A percentile compares a stretch with the other conserved stretches of the same genome.
Evolutionary conservation across 2,113 vertebrate species (phyloP).

Genomic region (Nesospiza acunhae): DNA sequence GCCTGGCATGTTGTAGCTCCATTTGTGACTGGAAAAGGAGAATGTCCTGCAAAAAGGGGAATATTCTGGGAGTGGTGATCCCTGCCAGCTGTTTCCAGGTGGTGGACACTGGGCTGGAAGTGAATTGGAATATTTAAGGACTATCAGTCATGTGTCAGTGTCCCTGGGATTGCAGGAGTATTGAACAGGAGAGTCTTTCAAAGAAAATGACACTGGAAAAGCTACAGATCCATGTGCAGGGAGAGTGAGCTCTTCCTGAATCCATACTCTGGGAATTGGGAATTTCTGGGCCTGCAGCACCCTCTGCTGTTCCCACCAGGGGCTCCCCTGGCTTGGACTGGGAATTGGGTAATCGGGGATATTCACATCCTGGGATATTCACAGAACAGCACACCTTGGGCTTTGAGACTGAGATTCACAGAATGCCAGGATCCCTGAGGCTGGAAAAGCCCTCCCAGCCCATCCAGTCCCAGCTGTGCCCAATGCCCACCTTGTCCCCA

Average conservation of each 20-base stretch:
- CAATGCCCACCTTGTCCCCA: rapidly evolving
- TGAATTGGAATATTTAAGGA: not conserved
- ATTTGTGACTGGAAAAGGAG: not conserved
- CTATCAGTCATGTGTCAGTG: rapidly evolving
- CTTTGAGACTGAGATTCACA: not conserved
- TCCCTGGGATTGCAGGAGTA: not conserved
- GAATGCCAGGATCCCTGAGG: rapidly evolving
- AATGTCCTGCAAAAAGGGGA: rapidly evolving
- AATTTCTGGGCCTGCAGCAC: not conserved
- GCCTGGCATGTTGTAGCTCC: not conserved
- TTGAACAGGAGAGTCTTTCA: too few relatives aligned
- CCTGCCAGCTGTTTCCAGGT: not conserved
- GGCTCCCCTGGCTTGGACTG: not conserved
- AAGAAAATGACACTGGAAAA: not conserved
- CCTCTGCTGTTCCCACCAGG: not conserved
- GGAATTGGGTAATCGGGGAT: not conserved
- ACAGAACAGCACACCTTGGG: not conserved
- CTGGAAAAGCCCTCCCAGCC: not conserved
- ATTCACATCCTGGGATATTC: too few relatives aligned
- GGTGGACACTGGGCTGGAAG: not conserved
- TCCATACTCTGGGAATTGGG: rapidly evolving
- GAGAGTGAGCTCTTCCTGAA: rapidly evolving
- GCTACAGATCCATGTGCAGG: rapidly evolving
- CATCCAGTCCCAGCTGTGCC: not conserved
- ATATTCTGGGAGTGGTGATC: not conserved